phyloP scores from a whole-genome alignment of 1,140 invertebrate genomes.

The Calosoma granatense region DNA sequence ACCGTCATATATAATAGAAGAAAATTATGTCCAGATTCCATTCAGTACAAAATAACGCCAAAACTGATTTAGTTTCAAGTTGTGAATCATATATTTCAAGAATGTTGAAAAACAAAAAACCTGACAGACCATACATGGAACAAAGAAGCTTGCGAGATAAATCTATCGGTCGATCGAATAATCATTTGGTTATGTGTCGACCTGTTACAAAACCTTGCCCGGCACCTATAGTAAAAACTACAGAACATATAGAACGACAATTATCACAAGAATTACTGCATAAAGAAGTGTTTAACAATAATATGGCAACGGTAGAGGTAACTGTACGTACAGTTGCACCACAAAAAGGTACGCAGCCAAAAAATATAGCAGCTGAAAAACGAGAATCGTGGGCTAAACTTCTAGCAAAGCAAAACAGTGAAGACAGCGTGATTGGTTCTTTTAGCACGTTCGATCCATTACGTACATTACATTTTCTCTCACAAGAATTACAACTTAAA shows the following conservation, averaged over 20 bases:
- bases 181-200: background rate
- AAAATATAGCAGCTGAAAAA: constrained; percentile 12
- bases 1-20: too few relatives aligned
- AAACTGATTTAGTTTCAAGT: background rate
- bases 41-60: background rate
- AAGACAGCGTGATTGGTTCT: constrained; percentile 20
- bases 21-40: background rate
- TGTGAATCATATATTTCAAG: background rate
- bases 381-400: constrained; percentile 27
- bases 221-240: background rate
- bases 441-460: constrained; percentile 31
- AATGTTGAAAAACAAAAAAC: background rate
- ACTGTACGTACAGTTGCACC: background rate
- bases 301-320: background rate
- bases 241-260: background rate
- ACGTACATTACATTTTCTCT: constrained; percentile 29
- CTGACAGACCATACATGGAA: background rate
- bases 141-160: background rate
- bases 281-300: constrained; percentile 3
- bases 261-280: background rate
- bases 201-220: background rate
- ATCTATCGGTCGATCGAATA: background rate
- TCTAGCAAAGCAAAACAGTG: constrained; percentile 21
- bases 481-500: constrained; percentile 27
- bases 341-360: background rate